Percentiles rank a stretch among this genome's conserved stretches.
Conservation (phyloP, 92 coral and sea anemone genomes). For the Pocillopora meandrina region DNA sequence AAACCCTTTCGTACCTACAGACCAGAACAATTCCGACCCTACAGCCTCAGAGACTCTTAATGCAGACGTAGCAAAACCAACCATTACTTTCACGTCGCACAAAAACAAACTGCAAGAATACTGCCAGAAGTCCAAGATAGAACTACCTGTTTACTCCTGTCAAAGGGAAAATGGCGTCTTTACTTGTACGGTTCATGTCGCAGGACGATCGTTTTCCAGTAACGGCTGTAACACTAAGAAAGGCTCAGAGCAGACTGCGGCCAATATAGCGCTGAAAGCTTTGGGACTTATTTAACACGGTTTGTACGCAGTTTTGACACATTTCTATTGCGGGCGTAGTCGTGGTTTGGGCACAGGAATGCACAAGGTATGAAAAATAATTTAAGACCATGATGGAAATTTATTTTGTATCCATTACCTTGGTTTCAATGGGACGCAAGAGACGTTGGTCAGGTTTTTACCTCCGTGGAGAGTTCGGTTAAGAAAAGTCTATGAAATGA, state of each 20-base stretch:
- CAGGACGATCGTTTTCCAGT: slow-evolving; percentile 64
- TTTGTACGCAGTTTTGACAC: background rate
- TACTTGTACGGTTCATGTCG: slow-evolving; percentile 71
- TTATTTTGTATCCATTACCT: background rate
- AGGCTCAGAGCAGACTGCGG: slow-evolving; percentile 95
- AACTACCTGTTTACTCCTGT: slow-evolving; percentile 73
- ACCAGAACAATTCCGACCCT: slow-evolving; percentile 12
- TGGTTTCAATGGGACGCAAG: background rate
- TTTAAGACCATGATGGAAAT: background rate
- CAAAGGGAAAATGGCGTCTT: slow-evolving; percentile 63
- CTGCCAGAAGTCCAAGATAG: slow-evolving; percentile 79
- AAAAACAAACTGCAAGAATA: slow-evolving; percentile 90
- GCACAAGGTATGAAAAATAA: slow-evolving; percentile 21
- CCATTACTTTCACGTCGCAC: slow-evolving; percentile 58
- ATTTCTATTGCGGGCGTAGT: background rate
- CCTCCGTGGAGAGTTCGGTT: background rate
- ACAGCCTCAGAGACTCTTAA: background rate
- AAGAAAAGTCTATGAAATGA: background rate
- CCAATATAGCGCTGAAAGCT: slow-evolving; percentile 80
- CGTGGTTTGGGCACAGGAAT: background rate
- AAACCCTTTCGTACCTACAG: background rate
- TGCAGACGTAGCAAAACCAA: background rate
- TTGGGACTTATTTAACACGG: slow-evolving; percentile 60
- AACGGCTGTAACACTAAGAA: slow-evolving; percentile 90
- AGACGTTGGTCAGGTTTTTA: background rate